A percentile compares a stretch with the other conserved stretches of the same genome.
phyloP scores from a whole-genome alignment of 2,888 invertebrate species.

The Caenorhabditis parvicauda region DNA sequence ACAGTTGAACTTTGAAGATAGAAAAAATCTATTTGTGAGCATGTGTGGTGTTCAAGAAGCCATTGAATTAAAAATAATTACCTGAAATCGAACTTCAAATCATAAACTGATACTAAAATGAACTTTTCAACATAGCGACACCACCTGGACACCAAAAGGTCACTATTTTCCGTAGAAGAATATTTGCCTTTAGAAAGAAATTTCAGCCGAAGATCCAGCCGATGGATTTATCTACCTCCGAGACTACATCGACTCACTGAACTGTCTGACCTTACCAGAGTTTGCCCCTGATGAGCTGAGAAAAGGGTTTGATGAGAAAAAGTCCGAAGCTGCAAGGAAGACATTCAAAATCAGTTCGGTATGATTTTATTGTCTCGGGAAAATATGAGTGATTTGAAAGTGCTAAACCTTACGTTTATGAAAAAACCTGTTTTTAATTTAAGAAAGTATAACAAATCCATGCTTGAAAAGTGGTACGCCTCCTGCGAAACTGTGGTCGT shows the following conservation, averaged over 20 bases:
- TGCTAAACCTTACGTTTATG: neutral
- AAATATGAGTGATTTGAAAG: too few relatives aligned
- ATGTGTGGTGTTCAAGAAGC: too few relatives aligned
- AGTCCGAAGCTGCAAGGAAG: conserved; percentile 76
- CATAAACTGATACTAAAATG: too few relatives aligned
- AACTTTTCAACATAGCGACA: too few relatives aligned
- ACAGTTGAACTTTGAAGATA: too few relatives aligned
- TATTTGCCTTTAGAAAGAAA: conserved; percentile 62
- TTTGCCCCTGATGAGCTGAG: conserved; percentile 70
- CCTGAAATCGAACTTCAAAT: too few relatives aligned
- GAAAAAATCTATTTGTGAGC: too few relatives aligned
- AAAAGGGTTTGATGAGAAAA: conserved; percentile 74
- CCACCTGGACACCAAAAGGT: too few relatives aligned
- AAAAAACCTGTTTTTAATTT: neutral
- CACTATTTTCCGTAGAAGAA: conserved; percentile 50
- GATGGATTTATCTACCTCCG: conserved; percentile 83
- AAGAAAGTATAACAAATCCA: too few relatives aligned
- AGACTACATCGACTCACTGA: conserved; percentile 81
- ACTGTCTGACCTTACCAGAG: conserved; percentile 74
- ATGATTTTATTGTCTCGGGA: conserved; percentile 11
- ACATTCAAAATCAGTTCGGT: conserved; percentile 73
- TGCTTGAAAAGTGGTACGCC: too few relatives aligned
- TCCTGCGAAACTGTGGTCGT: too few relatives aligned
- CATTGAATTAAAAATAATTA: too few relatives aligned
- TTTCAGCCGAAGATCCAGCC: conserved; percentile 93